Base-by-base conservation (phyloP, 2,888 invertebrate species). In the Drosophila diplacantha region DNA sequence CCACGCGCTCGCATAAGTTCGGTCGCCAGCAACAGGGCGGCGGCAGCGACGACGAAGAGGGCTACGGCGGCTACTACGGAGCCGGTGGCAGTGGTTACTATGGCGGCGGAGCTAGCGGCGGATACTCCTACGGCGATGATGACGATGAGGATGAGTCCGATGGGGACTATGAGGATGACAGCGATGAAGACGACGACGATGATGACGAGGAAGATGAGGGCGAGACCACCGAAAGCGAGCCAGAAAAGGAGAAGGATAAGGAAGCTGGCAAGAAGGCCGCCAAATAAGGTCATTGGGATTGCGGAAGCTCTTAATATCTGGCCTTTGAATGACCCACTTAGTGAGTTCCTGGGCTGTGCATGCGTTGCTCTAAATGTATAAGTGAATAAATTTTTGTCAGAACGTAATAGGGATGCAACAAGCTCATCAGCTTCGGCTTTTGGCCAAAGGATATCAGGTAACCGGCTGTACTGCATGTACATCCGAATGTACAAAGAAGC, bases 1-100 rank as follows among this genome's bases (percentile, higher is more conserved):
- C 97, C 37, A 96, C 96, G 93, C 89, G 96, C 54, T 93, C 92
- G 72, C 96, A 96, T 87, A 96, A 96, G 86, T 96, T 94, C 90
- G 96, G 96, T 12, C 91, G 96, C 24, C 96, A 96, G 89, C 93
- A 93, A 78, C 91, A 93, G 78, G 90, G 91, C 49, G 88, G 86
- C 37, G 92, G 92, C 67, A 81, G 82, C 31, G 93, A 93, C 77
- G 93, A 92, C 68, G 92, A 92, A 80, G 91, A 90, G 29, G 89
- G 89, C 43, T 90, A 90, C 60, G 90, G 90, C 50, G 89, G 89
- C 43, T 78, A 78, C 47, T 82, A 74, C 54, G 78, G 76, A 9
- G 76, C 71, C 22, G 65, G 69, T 38, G 74, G 62, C 35, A 57
- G 67, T 35, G 90, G 90, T 14, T 90, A 90, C 9, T 90, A 90